Base-by-base conservation (phyloP, 2,888 invertebrate genomes). In the Polyommatus iphigenia region DNA sequence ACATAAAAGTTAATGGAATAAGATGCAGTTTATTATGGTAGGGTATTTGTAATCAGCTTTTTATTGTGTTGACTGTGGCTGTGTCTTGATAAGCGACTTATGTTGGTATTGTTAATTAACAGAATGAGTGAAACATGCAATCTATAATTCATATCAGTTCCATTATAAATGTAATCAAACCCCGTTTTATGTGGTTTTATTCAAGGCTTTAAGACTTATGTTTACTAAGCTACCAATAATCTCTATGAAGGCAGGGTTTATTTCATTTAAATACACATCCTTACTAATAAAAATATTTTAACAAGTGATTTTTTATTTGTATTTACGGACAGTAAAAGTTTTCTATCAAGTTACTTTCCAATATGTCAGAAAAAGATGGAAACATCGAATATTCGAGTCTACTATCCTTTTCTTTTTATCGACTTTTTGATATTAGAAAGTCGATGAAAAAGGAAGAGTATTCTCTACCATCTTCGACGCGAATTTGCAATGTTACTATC, bases 141-240 rank as follows among this genome's bases (percentile, higher is more conserved):
- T 67, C 6, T 67, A 67, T 29, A 18, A 29, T 67, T 29, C 15
- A 32, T 67, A 5, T 67, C 15, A 67, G 29, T 67, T 29, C 24
- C 7, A 67, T 67, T 18, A 67, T 67, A 67, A 29, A 67, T 67
- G 67, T 67, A 67, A 67, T 29, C 62, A 24, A 67, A 67, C 67
- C 18, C 67, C 13, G 13, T 24, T 0, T 29, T 67, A 29, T 32
- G 59, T 20, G 20, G 59, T 59, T 20, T 59, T 20, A n/a, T 20
- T 20, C n/a, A 59, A 59, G 20, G 7, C 15, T 59, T 20, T 3
- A 59, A 59, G n/a, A 8, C 59, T 20, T 7, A 7, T 59, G 59
- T 18, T 54, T 54, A n/a, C n/a, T n/a, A 50, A 54, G 18, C 54
- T 54, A 18, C 18, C 2, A 54, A 5, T 18, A 54, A 59, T 24